Percentiles rank a stretch among this genome's conserved stretches.
phyloP scores from a whole-genome alignment of 2,888 invertebrate genomes.

The Mechanitis messenoides region DNA sequence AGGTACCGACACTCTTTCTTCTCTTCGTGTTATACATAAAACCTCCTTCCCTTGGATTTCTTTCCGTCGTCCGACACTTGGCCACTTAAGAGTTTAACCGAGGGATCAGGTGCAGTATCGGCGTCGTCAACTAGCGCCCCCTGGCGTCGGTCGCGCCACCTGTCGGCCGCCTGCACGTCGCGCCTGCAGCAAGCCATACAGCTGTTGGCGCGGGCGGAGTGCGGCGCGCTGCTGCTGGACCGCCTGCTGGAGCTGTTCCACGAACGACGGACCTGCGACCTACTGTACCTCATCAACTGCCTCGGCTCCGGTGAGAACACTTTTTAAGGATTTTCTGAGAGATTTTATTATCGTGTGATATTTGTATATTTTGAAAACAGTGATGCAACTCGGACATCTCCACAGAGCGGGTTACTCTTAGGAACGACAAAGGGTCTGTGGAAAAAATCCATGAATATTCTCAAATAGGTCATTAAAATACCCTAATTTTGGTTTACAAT shows the following conservation, averaged over 20 bases:
- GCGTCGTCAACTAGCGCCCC: constrained; percentile 41
- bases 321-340: neutral
- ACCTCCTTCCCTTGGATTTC: neutral
- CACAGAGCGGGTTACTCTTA: no score
- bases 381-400: no score
- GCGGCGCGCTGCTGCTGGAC: constrained; percentile 77
- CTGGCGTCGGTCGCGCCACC: constrained; percentile 81
- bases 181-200: constrained; percentile 75
- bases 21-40: no score
- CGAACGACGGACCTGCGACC: constrained; percentile 74
- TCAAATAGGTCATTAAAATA: no score
- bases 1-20: neutral
- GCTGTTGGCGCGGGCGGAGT: constrained; percentile 74
- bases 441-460: neutral
- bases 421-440: neutral
- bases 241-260: constrained; percentile 77
- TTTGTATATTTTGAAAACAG: neutral
- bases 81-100: no score
- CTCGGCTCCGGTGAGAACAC: constrained; percentile 60
- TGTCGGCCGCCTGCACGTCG: constrained; percentile 60
- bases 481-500: no score
- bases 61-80: no score
- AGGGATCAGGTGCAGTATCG: no score
- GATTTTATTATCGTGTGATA: neutral
- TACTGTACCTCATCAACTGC: constrained; percentile 77